Percentiles rank a stretch among this genome's conserved stretches.
These are phyloP conservation scores for Saiga tatarica DNA, from an alignment of 2,113 vertebrate species.

Conservation along the genomic window DNA sequence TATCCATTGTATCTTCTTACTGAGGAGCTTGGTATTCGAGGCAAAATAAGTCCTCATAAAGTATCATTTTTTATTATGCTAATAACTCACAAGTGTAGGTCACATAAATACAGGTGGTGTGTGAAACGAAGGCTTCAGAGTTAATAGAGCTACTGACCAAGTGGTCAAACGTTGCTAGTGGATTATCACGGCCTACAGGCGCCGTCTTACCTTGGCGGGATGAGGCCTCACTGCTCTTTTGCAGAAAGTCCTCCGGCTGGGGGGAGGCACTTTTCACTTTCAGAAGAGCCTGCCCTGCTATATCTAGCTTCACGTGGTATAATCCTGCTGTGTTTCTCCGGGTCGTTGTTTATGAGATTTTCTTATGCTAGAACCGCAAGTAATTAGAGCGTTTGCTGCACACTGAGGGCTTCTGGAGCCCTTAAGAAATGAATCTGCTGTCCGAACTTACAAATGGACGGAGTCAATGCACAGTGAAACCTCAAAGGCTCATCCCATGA, in stretches of 20 bases:
- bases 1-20: neutral
- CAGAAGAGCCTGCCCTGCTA: neutral
- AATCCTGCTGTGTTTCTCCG: neutral
- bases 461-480: neutral
- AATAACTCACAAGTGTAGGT: conserved; percentile 58
- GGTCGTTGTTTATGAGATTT: neutral
- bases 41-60: conserved; percentile 37
- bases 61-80: conserved; percentile 52
- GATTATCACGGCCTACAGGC: neutral
- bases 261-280: neutral
- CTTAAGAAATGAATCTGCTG: neutral
- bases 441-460: neutral
- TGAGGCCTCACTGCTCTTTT: neutral
- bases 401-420: neutral
- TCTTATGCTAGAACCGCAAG: neutral
- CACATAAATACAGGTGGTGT: conserved; percentile 53
- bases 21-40: conserved; percentile 39
- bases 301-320: neutral
- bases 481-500: neutral
- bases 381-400: neutral
- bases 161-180: neutral
- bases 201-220: neutral
- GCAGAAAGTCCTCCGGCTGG: neutral
- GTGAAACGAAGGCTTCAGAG: conserved; percentile 50
- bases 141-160: conserved; percentile 34